Evolutionary conservation across 2,113 vertebrate genomes (phyloP), one percentile per base, ranked within the genome.

Genomic region (Phalacrocorax pelagicus): DNA sequence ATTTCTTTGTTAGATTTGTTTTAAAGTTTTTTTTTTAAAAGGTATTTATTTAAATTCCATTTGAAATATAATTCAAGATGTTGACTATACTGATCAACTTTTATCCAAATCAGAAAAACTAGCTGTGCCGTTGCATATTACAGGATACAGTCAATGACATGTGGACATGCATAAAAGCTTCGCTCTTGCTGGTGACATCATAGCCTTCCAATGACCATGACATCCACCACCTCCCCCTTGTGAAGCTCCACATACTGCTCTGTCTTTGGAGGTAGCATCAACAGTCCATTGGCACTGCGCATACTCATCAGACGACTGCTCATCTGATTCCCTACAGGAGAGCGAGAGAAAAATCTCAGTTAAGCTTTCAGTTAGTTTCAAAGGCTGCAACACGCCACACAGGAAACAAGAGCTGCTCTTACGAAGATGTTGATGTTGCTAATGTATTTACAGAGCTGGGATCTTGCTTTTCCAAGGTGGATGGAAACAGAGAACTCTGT

Each of bases 41-140:
- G 98, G 98, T 99, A 99, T 99, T 97, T 98, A 98, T 99, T 98
- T 99, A 98, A 98, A 98, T 98, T 99, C 95, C 98, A 99, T 99
- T 99, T 99, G 98, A 99, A 99, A 99, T 98, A 98, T 98, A 98
- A 96, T 99, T 99, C 99, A 98, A 99, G 99, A 99, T 99, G 99
- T 99, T 99, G 99, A 99, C 99, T 99, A 99, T 99, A 99, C 99
- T 99, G 98, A 98, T 98, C 99, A 99, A 99, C 98, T 98, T 98
- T 99, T 99, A 99, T 99, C 99, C 99, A 99, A 99, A 99, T 99
- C 98, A 99, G 98, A 99, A 99, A 99, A 99, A 99, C 99, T 99
- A 99, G 99, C 99, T 99, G 99, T 99, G 99, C 99, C 99, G 95
- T 99, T 99, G 99, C 99, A 99, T 99, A 99, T 99, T 99, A 99